Conservation (phyloP, 2,888 invertebrate genomes). For the Temnothorax unifasciatus region DNA sequence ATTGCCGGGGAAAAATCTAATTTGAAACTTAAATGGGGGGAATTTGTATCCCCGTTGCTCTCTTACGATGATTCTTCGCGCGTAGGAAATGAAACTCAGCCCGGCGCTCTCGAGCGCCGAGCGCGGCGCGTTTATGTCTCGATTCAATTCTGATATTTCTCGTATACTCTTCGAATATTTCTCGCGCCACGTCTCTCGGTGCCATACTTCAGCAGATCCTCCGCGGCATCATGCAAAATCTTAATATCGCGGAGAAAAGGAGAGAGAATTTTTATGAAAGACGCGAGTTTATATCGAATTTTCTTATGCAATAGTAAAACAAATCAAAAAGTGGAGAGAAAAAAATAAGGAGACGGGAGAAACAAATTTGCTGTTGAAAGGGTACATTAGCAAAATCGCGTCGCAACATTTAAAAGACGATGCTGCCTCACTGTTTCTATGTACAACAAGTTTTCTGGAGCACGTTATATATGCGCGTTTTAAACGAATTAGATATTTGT, state of each 20-base stretch:
- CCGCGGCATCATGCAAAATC: slow-evolving; percentile 21
- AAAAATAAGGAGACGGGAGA: not conserved
- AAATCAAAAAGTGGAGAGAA: not conserved
- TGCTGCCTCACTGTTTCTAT: not conserved
- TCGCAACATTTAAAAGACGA: not conserved
- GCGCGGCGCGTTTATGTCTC: slow-evolving; percentile 36
- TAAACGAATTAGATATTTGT: not conserved
- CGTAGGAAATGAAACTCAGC: slow-evolving; percentile 72
- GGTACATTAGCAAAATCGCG: not conserved
- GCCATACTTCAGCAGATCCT: not conserved
- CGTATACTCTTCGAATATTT: slow-evolving; percentile 18
- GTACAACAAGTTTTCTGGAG: not conserved
- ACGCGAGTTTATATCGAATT: slow-evolving; percentile 5
- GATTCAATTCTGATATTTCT: slow-evolving; percentile 42
- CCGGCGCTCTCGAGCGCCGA: slow-evolving; percentile 9
- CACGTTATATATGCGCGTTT: not conserved
- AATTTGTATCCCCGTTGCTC: slow-evolving; percentile 75
- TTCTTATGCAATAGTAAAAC: not conserved
- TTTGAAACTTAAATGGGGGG: slow-evolving; percentile 76
- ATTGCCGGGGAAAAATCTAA: slow-evolving; percentile 77
- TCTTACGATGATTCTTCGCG: slow-evolving; percentile 72
- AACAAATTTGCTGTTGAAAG: not conserved
- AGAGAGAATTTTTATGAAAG: not conserved
- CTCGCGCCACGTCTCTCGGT: slow-evolving; percentile 1
- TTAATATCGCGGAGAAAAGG: slow-evolving; percentile 10